Evolutionary conservation across 2,888 invertebrate genomes (phyloP), one percentile per base, ranked within the genome.

Genomic region (Adineta ricciae): DNA sequence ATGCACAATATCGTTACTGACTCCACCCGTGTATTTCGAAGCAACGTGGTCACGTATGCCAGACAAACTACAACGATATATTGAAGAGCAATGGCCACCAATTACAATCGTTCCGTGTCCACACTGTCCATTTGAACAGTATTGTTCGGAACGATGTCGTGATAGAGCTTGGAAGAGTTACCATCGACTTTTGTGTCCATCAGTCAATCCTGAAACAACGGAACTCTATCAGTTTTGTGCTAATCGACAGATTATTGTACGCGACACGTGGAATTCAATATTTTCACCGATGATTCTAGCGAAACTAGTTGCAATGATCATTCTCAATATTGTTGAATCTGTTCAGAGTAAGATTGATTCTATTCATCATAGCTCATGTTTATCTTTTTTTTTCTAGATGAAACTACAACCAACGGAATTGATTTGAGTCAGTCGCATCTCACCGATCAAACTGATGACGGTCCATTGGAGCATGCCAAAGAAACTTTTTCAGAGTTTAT

Each of bases 221-320:
- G 87, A 87, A 84, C 86, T 89, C 32, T 87, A 88, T 86, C 86
- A 88, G 27, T 84, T 88, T 27, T 88, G 88, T 84, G 86, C 83
- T 36, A 83, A 83, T 52, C n/a, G 46, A 56, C 73, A 84, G 27
- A 46, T 38, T 7, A 41, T 46, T 38, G 56, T 46, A 24, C 85
- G 87, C 11, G 88, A 87, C 1, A 86, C 87, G 27, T 89, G 88
- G 88, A 88, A 88, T 82, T 88, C 88, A 24, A 87, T 88, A 2
- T 89, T 88, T 86, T 88, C 88, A 86, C 88, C 88, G 11, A 85
- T 88, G 73, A 86, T 88, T 11, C 82, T 89, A 41, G 88, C 88
- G 4, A 87, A 87, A 83, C 87, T 88, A 24, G 88, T 88, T 88
- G 88, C 88, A 9, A 86, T 87, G 38, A 87, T 88, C 36, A 86